Base-by-base conservation (phyloP, 2,797 vertebrate genomes). In the Salmo trutta region DNA sequence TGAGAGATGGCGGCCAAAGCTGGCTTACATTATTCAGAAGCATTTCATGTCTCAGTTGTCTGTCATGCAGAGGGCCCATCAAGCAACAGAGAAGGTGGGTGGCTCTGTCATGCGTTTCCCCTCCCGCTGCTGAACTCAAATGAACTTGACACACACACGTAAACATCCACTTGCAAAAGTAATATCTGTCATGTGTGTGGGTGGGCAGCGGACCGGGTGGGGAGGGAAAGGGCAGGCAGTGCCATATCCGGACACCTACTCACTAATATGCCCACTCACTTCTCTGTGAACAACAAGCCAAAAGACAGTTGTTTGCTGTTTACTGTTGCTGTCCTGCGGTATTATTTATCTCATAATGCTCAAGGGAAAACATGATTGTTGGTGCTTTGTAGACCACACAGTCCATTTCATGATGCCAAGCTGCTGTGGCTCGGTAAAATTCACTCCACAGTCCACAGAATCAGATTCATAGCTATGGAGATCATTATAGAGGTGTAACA, bases 11-110 rank as follows among this genome's bases (percentile, higher is more conserved):
- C 16, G 41, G 10, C 10, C 4, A 29, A 16, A 17, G 73, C 85
- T 17, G 75, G 74, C 82, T 90, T 21, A 84, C 87, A 92, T 91
- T 91, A 93, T 93, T 93, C 87, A 93, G 80, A 90, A 90, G 84
- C 74, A 82, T 88, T 92, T 91, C 90, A 87, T 87, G 89, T 91
- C 86, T 86, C 82, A 66, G 90, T 91, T 90, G 90, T 93, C 90
- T 92, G 90, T 92, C 92, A 91, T 71, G 82, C 90, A 82, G 88
- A 82, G 82, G 89, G 83, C 84, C 27, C 86, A 89, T 91, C 91
- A 88, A 87, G 76, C 68, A 69, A 81, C 85, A 88, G 85, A 89
- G 86, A 83, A 91, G 88, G 92, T 94, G 89, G 90, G 91, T 88
- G 92, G 91, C 86, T 47, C 87, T 84, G 82, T 88, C 68, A 67